Percentiles rank a stretch among this genome's conserved stretches.
phyloP scores from a whole-genome alignment of 2,113 vertebrate genomes.

The Erythrocebus patas region DNA sequence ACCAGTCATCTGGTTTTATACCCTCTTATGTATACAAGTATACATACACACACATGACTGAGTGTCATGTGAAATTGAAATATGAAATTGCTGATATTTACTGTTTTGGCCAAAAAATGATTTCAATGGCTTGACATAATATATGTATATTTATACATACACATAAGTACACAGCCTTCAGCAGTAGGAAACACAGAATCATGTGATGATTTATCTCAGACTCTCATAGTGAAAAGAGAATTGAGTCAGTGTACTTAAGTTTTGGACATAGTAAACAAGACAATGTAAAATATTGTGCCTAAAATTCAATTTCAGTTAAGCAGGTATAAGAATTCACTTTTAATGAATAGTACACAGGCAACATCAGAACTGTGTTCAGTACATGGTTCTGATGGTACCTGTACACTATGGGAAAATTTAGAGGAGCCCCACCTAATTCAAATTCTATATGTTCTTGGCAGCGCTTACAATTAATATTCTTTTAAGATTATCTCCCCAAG shows the following conservation, averaged over 20 bases:
- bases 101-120: neutral
- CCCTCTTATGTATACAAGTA: neutral
- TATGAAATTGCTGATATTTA: neutral
- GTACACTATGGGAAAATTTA: neutral
- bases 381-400: neutral
- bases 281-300: neutral
- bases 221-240: neutral
- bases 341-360: neutral
- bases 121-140: neutral
- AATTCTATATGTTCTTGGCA: neutral
- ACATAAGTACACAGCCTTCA: neutral
- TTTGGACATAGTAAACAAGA: neutral
- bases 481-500: neutral
- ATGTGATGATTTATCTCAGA: constrained; percentile 4
- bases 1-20: neutral
- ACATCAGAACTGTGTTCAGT: too few relatives aligned
- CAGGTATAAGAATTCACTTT: neutral
- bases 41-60: neutral
- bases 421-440: neutral
- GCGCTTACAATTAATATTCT: neutral
- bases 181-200: neutral
- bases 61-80: too few relatives aligned
- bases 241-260: neutral
- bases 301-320: neutral
- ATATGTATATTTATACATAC: neutral